phyloP scores from a whole-genome alignment of 2,797 vertebrate genomes.

The Aphelocoma californica region DNA sequence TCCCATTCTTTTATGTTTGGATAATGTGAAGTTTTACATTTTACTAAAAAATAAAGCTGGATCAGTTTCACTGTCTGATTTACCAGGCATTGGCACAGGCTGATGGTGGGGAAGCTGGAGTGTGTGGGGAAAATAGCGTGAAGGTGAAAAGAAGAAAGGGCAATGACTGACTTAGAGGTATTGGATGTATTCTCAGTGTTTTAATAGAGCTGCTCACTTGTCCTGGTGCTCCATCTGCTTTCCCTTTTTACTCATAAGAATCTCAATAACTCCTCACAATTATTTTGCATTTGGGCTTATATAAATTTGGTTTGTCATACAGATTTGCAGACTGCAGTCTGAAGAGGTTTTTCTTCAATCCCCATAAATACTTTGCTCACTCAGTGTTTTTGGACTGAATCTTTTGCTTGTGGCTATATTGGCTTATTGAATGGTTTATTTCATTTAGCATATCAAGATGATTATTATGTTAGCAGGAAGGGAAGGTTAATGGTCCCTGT shows the following conservation, averaged over 20 bases:
- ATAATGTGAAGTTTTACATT: neutral
- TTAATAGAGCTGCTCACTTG: neutral
- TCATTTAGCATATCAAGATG: neutral
- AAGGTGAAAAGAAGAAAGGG: neutral
- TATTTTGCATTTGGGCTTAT: neutral
- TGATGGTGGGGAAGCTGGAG: neutral
- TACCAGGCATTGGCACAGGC: neutral
- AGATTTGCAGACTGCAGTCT: neutral
- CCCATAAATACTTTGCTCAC: neutral
- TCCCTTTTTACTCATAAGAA: neutral
- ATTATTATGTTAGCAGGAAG: neutral
- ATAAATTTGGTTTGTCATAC: neutral
- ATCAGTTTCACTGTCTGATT: neutral
- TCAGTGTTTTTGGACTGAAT: neutral
- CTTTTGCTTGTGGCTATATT: neutral
- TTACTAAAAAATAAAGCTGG: neutral
- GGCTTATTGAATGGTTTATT: neutral
- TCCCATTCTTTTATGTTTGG: neutral
- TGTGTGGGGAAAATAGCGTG: fast-evolving
- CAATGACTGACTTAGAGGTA: neutral
- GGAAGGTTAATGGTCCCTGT: neutral
- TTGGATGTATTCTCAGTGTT: neutral
- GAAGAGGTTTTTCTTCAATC: neutral
- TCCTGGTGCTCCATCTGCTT: neutral
- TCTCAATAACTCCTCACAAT: neutral